Evolutionary conservation across 2,888 invertebrate genomes (phyloP).

Genomic region (Argyra leucocephala): DNA sequence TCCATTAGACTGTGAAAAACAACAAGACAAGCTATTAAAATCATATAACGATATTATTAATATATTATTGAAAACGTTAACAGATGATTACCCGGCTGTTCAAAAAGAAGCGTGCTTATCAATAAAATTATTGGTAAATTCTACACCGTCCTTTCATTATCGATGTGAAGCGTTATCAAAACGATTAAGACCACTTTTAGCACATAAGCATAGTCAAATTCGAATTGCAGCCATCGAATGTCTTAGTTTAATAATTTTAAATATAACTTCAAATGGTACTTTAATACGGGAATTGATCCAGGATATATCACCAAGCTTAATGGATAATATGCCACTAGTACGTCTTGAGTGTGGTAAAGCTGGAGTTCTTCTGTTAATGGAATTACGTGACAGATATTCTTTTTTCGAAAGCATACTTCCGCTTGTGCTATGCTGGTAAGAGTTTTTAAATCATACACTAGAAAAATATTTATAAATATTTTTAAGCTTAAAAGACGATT

Average conservation of each 20-base stretch:
- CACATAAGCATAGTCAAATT: conserved; percentile 75
- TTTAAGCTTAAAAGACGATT: conserved; percentile 66
- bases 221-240: conserved; percentile 64
- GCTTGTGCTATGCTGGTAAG: conserved; percentile 67
- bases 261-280: conserved; percentile 56
- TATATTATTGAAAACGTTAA: conserved; percentile 61
- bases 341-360: conserved; percentile 66
- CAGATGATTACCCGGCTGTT: conserved; percentile 71
- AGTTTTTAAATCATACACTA: conserved; percentile 14
- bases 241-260: conserved; percentile 52
- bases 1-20: conserved; percentile 16
- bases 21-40: conserved; percentile 39
- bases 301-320: conserved; percentile 76
- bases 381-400: conserved; percentile 77
- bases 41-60: conserved; percentile 53
- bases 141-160: conserved; percentile 61
- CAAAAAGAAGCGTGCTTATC: conserved; percentile 69
- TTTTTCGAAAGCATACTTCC: conserved; percentile 81
- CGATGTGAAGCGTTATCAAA: conserved; percentile 64
- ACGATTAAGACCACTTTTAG: conserved; percentile 61
- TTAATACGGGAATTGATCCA: conserved; percentile 62
- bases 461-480: conserved; percentile 10
- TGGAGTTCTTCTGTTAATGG: conserved; percentile 67
- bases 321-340: conserved; percentile 73
- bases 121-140: conserved; percentile 54